Base-by-base conservation (phyloP, 2,888 invertebrate genomes). In the Arctia plantaginis region DNA sequence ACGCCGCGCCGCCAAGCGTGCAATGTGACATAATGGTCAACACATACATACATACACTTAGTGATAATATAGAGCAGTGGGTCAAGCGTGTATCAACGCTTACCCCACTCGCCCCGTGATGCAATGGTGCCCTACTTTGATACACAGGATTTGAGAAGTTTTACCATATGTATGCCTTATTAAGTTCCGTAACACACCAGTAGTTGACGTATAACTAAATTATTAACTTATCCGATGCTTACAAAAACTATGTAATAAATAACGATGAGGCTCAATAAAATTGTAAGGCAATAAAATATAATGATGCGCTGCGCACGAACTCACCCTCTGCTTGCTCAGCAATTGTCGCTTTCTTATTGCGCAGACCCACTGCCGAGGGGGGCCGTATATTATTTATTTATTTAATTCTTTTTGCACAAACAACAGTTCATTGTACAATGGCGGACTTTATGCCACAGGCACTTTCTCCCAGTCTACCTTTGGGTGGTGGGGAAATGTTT, bases 301-400 rank as follows among this genome's bases (percentile, higher is more conserved):
- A 55, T 62, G 41, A 15, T 59, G 27, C 12, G 68, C 68, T 67
- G 71, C 59, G 47, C 41, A 13, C 35, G 51, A 67, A 41, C 62
- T 55, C 67, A 51, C 69, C n/a, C 71, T 68, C 76, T 23, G 73
- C 73, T 59, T n/a, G 30, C 35, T 76, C 76, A 68, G 76, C 71
- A 70, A 71, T 74, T 64, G 74, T 69, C 76, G 72, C 62, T 64
- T 64, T 74, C 71, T 64, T 69, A 71, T 76, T 70, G 66, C 76
- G 62, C 73, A 76, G 70, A 71, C 72, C 62, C n/a, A 70, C 44
- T n/a, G 66, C 18, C 18, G 39, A 27, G 62, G 59, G 68, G 39
- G 6, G 33, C n/a, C 59, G 27, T 59, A 69, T 10, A 41, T 62
- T 62, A 41, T 20, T 27, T n/a, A n/a, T n/a, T n/a, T n/a, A n/a